Evolutionary conservation across 2,888 invertebrate genomes (phyloP).

Genomic region (Sialis fuliginosa): DNA sequence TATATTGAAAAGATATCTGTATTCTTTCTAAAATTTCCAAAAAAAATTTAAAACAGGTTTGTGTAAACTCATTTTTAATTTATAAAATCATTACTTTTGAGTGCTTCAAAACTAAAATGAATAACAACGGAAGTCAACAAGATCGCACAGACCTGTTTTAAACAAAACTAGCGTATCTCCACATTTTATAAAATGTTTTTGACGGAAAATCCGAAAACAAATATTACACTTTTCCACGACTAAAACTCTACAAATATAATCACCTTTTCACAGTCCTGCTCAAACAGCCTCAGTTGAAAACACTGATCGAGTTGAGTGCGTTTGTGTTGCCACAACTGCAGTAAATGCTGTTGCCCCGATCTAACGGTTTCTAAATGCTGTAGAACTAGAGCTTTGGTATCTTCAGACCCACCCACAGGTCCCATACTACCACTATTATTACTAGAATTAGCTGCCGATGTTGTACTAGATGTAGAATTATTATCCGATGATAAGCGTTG

Average conservation of each 20-base stretch:
- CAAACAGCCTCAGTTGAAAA: conserved; percentile 86
- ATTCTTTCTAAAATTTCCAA: no score
- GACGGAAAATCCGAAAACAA: background rate
- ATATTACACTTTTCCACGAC: background rate
- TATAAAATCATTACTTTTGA: no score
- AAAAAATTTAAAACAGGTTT: no score
- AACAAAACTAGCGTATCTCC: no score
- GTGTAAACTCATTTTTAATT: no score
- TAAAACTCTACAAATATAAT: conserved; percentile 10
- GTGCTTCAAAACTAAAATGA: no score
- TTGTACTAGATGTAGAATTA: background rate
- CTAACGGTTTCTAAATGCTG: conserved; percentile 76
- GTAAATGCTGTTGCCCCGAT: conserved; percentile 76
- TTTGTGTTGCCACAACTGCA: conserved; percentile 89
- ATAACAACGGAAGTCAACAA: no score
- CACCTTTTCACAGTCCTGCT: conserved; percentile 93
- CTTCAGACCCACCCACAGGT: conserved; percentile 46
- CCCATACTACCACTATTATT: conserved; percentile 38
- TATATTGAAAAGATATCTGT: no score
- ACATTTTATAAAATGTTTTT: no score
- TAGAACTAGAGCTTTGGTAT: conserved; percentile 49
- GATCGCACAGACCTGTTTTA: no score
- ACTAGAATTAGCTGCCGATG: conserved; percentile 3
- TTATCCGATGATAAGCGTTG: conserved; percentile 29
- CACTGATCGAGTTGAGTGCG: conserved; percentile 90